Percentiles rank a stretch among this genome's conserved stretches.
Conservation (phyloP, 2,113 vertebrate species). For the Mus spicilegus region DNA sequence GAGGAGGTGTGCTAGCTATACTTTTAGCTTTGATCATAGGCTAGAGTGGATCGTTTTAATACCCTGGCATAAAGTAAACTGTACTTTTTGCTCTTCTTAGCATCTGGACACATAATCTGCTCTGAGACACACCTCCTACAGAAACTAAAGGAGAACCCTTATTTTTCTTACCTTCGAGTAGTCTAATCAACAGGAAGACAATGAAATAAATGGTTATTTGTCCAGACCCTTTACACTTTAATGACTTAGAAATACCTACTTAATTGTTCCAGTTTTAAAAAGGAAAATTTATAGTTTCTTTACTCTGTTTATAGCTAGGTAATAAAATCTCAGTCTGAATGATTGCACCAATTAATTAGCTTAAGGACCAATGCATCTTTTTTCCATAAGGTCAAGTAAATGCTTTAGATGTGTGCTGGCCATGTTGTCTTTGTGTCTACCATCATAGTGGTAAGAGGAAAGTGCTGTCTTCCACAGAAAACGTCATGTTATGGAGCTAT, state of each 20-base stretch:
- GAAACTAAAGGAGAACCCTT: constrained; percentile 3
- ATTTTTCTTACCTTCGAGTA: not conserved
- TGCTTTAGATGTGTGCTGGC: not conserved
- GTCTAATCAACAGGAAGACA: not conserved
- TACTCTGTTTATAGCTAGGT: not conserved
- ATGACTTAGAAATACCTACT: not conserved
- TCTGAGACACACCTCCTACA: not conserved
- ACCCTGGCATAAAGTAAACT: not conserved
- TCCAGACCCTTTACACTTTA: not conserved
- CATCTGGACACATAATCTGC: not conserved
- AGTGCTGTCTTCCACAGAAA: not conserved
- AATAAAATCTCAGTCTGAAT: not conserved
- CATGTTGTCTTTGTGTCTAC: not conserved
- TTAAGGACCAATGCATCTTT: not conserved
- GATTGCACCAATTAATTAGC: not conserved
- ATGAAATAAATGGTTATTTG: not conserved
- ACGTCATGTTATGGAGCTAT: not conserved
- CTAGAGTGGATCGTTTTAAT: constrained; percentile 20
- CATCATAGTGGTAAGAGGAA: not conserved
- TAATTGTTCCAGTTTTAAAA: not conserved
- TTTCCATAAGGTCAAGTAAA: not conserved
- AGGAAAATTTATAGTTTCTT: not conserved
- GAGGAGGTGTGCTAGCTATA: not conserved
- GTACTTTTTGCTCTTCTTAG: not conserved
- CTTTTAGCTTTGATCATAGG: not conserved